Conservation (phyloP, 2,113 vertebrate species). For the Etia nguti region DNA sequence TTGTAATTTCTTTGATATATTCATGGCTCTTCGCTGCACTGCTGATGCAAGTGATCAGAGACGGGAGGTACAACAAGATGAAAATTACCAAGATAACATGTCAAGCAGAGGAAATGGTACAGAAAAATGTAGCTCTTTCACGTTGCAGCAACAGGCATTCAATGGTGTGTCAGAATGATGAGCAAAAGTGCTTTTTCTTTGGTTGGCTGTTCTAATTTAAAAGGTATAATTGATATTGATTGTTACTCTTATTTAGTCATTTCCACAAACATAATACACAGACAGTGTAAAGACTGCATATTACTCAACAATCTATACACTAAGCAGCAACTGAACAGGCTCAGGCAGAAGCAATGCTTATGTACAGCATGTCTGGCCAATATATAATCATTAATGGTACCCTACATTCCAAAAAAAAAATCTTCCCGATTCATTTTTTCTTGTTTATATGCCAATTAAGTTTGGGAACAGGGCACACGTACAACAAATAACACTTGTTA, state of each 20-base stretch:
- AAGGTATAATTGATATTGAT: background rate
- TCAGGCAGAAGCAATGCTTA: background rate
- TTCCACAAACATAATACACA: background rate
- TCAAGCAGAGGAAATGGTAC: background rate
- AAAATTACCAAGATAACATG: background rate
- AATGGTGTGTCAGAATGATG: background rate
- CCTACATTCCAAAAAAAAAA: background rate
- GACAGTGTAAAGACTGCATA: background rate
- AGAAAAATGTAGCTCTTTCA: background rate
- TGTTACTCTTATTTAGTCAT: background rate
- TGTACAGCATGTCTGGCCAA: background rate
- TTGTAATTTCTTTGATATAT: background rate
- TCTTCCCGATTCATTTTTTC: background rate
- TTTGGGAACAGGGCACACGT: background rate
- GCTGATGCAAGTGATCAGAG: background rate
- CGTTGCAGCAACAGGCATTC: background rate
- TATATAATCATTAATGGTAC: background rate
- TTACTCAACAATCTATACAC: background rate
- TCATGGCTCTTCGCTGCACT: background rate
- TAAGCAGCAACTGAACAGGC: background rate
- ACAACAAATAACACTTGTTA: background rate
- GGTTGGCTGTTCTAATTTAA: background rate
- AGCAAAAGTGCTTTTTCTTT: background rate
- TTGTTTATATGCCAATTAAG: background rate
- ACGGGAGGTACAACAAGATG: background rate